Evolutionary conservation across 2,797 vertebrate genomes (phyloP).

Genomic region (Halcyon leucocephala): DNA sequence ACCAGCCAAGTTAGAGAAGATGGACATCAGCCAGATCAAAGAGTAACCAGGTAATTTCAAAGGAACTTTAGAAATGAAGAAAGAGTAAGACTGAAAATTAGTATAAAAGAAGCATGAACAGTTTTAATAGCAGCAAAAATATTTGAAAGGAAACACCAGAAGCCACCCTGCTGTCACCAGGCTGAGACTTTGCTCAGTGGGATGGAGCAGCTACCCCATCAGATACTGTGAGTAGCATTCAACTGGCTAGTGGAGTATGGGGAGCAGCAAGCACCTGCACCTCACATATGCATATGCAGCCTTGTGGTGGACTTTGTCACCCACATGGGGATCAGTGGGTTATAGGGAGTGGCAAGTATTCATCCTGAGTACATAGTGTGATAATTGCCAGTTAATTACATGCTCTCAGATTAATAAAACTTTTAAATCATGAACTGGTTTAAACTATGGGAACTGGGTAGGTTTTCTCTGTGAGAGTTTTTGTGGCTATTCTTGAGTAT

Average conservation of each 20-base stretch:
- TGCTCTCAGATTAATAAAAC: background rate
- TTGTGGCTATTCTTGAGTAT: background rate
- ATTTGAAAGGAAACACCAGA: background rate
- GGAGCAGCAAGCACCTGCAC: background rate
- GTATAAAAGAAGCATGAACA: background rate
- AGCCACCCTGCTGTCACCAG: background rate
- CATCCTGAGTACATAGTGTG: background rate
- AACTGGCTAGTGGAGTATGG: background rate
- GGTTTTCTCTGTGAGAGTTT: background rate
- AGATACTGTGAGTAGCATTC: fast-evolving
- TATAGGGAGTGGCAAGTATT: background rate
- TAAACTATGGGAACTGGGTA: background rate
- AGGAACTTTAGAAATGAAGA: background rate
- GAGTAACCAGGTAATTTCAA: background rate
- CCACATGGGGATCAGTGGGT: fast-evolving
- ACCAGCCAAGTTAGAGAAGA: background rate
- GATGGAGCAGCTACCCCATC: background rate
- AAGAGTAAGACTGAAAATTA: background rate
- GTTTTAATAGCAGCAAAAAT: background rate
- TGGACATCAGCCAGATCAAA: background rate
- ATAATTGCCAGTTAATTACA: background rate
- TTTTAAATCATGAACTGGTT: background rate
- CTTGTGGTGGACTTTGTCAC: background rate
- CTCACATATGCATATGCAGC: fast-evolving
- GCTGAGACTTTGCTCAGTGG: background rate